Conservation (phyloP, 2,888 invertebrate species). For the Hymenopus coronatus region DNA sequence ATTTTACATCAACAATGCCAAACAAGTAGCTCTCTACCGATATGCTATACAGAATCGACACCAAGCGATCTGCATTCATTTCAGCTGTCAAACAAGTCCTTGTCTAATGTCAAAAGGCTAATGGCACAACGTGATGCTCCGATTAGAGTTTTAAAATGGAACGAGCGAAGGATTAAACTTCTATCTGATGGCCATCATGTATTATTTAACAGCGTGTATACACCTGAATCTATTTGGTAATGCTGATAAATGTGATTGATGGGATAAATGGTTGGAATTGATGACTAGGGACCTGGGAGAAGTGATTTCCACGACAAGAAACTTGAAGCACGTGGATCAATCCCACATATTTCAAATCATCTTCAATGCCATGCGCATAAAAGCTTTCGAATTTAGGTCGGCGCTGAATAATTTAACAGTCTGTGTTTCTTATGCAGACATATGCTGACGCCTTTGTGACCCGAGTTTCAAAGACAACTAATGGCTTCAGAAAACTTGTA, state of each 20-base stretch:
- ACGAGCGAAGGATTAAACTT: not conserved
- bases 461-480: too few species aligned
- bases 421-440: not conserved
- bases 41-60: not conserved
- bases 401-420: not conserved
- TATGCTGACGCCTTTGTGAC: not conserved
- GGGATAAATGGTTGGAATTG: not conserved
- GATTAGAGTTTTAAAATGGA: not conserved
- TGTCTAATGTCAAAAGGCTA: not conserved
- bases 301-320: not conserved
- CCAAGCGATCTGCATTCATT: not conserved
- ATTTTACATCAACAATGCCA: not conserved
- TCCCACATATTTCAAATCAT: not conserved
- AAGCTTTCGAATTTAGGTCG: not conserved
- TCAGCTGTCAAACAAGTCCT: not conserved
- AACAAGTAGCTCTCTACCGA: not conserved
- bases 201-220: not conserved
- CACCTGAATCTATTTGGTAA: not conserved
- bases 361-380: not conserved
- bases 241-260: not conserved
- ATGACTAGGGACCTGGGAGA: not conserved
- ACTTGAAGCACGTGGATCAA: not conserved
- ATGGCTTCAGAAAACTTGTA: too few species aligned
- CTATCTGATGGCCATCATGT: not conserved
- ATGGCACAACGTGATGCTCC: not conserved